A percentile compares a stretch with the other conserved stretches of the same genome.
These are phyloP conservation scores for Scelioninae gen. 2 DNA, from an alignment of 2,888 invertebrate species.

Conservation along the genomic window DNA sequence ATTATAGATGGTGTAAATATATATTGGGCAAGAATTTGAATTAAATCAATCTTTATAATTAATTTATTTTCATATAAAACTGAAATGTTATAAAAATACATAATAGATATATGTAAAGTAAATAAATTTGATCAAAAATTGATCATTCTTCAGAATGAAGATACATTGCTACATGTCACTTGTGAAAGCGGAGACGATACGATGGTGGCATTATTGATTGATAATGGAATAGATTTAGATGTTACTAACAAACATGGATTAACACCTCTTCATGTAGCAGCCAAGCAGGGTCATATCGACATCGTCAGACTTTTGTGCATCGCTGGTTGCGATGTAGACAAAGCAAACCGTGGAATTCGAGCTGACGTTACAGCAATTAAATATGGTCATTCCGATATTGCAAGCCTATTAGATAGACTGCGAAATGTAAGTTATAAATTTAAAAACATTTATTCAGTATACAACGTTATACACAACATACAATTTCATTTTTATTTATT, in stretches of 20 bases:
- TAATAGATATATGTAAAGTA: background rate
- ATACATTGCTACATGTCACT: slow-evolving; percentile 80
- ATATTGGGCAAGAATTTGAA: no score
- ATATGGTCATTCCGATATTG: slow-evolving; percentile 83
- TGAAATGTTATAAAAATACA: no score
- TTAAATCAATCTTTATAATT: no score
- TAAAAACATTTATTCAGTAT: background rate
- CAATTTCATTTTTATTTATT: no score
- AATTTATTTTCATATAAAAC: no score
- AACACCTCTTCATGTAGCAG: slow-evolving; percentile 83
- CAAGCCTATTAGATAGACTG: slow-evolving; percentile 81
- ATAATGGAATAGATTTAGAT: slow-evolving; percentile 77
- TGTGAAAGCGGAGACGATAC: slow-evolving; percentile 74
- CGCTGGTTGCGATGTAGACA: slow-evolving; percentile 83
- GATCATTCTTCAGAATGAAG: slow-evolving; percentile 76
- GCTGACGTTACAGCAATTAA: slow-evolving; percentile 87
- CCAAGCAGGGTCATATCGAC: slow-evolving; percentile 83
- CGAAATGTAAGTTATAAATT: slow-evolving; percentile 77
- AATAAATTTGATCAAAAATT: slow-evolving; percentile 12
- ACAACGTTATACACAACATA: no score
- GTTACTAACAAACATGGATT: slow-evolving; percentile 79
- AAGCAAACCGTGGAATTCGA: slow-evolving; percentile 81
- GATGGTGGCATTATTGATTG: slow-evolving; percentile 71
- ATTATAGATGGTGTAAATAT: no score
- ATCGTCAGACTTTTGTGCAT: slow-evolving; percentile 82